Conservation (phyloP, 2,797 vertebrate species). For the Chromis chromis region DNA sequence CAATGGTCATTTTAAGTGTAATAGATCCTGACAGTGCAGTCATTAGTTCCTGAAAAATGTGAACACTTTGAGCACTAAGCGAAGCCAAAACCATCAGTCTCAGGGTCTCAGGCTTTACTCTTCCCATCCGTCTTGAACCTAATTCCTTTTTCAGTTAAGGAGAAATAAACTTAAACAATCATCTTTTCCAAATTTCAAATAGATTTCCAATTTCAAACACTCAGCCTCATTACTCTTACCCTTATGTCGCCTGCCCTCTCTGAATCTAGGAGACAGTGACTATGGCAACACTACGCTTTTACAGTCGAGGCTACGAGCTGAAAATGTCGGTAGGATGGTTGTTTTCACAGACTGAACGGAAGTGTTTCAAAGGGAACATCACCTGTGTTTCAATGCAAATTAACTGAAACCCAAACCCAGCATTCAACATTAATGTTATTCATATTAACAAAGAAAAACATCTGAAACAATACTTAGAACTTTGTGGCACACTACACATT, state of each 20-base stretch:
- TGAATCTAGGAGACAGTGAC: neutral
- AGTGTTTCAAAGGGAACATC: neutral
- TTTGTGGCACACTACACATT: neutral
- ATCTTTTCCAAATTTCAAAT: neutral
- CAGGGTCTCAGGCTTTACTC: neutral
- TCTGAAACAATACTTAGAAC: slow-evolving; percentile 10
- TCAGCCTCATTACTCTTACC: no score
- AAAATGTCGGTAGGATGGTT: no score
- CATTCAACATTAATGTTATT: neutral
- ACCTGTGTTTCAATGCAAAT: slow-evolving; percentile 6
- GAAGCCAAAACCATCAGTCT: neutral
- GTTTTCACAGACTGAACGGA: neutral
- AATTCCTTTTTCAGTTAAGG: no score
- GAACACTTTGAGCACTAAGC: neutral
- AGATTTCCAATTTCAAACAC: slow-evolving; percentile 7
- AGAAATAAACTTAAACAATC: no score
- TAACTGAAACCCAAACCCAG: neutral
- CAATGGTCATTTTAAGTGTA: no score
- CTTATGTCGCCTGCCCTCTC: neutral
- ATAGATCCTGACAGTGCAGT: neutral
- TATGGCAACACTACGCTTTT: neutral
- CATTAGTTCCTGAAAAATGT: slow-evolving; percentile 19
- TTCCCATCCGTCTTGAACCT: neutral
- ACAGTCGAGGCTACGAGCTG: no score
- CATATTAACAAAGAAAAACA: neutral